These are phyloP conservation scores for Plusia festucae DNA, from an alignment of 2,888 invertebrate genomes.

Conservation along the genomic window DNA sequence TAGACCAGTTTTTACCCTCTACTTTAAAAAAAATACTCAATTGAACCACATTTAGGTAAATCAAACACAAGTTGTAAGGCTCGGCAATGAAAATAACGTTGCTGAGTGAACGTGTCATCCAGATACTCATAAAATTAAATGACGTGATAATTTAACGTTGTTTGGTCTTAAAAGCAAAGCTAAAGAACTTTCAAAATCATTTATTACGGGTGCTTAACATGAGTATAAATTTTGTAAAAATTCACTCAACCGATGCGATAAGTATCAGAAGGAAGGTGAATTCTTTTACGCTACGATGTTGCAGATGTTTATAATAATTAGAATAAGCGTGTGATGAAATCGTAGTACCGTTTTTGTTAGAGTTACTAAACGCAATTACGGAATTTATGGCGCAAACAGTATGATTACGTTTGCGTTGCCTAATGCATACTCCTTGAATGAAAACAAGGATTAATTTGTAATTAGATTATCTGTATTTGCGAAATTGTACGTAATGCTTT, in stretches of 20 bases:
- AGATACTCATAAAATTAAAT: neutral
- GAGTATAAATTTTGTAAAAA: constrained; percentile 47
- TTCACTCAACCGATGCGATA: constrained; percentile 49
- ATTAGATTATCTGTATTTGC: neutral
- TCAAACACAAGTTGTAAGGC: neutral
- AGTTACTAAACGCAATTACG: constrained; percentile 43
- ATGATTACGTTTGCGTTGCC: constrained; percentile 25
- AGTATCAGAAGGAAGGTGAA: constrained; percentile 54
- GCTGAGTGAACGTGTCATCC: neutral
- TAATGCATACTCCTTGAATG: neutral
- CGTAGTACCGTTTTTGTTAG: constrained; percentile 26
- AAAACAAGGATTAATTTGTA: constrained; percentile 6
- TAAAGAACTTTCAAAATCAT: neutral
- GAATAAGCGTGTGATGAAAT: constrained; percentile 45
- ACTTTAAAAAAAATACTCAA: too few relatives aligned
- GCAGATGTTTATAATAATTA: constrained; percentile 47
- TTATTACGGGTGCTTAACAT: neutral
- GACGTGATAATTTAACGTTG: neutral
- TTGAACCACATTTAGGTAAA: neutral
- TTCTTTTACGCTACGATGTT: constrained; percentile 52
- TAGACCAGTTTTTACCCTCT: too few relatives aligned
- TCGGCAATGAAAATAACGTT: neutral
- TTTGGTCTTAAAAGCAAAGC: neutral
- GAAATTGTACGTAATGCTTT: neutral
- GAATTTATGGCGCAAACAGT: constrained; percentile 35